phyloP scores from a whole-genome alignment of 92 coral and sea anemone species.

The Muricea muricata region DNA sequence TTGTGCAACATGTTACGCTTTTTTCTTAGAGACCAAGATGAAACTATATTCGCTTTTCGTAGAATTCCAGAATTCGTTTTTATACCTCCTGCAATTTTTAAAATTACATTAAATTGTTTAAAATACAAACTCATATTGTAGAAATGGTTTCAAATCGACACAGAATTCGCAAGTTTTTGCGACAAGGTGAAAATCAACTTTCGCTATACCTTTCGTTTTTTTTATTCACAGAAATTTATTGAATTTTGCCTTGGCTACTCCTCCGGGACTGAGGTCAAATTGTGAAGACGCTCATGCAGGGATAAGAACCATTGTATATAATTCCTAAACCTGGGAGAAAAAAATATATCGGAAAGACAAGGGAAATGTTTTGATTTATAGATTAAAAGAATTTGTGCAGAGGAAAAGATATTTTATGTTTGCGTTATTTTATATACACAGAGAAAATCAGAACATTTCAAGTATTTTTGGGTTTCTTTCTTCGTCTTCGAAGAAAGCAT shows the following conservation, averaged over 20 bases:
- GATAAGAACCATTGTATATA: no score
- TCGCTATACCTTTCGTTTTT: no score
- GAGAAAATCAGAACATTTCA: no score
- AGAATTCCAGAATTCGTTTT: not conserved
- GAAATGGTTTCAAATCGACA: not conserved
- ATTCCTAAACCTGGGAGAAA: no score
- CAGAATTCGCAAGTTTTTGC: not conserved
- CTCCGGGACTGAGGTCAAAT: not conserved
- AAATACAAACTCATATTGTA: not conserved
- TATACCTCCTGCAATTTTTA: no score
- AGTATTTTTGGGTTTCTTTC: not conserved
- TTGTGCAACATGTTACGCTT: not conserved
- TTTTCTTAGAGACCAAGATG: not conserved
- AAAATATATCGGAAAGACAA: no score
- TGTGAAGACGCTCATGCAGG: no score
- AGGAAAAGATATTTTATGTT: no score
- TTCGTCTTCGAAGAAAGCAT: not conserved
- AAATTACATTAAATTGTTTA: not conserved
- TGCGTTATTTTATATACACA: not conserved
- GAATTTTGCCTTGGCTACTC: not conserved
- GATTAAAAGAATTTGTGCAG: not conserved
- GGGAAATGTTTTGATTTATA: not conserved
- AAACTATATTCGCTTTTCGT: not conserved
- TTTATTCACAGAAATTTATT: not conserved
- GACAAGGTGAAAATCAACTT: not conserved